These are phyloP conservation scores for Anoplopoma fimbria DNA, from an alignment of 2,113 vertebrate species.

Conservation along the genomic window DNA sequence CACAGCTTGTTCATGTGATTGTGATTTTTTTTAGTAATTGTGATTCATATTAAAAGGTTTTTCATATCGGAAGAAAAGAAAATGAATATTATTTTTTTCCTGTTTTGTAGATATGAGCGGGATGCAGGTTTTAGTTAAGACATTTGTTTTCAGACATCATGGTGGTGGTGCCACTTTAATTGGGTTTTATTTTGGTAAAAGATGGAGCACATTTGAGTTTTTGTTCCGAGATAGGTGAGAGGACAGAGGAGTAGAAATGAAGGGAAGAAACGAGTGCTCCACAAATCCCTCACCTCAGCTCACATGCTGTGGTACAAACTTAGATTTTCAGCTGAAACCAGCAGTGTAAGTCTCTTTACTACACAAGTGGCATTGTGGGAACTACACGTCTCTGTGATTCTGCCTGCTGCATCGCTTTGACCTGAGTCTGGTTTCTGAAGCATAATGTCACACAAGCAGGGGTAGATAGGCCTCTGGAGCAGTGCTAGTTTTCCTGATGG, in stretches of 20 bases:
- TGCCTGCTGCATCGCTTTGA: slow-evolving; percentile 19
- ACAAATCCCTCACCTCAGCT: background rate
- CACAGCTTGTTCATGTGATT: background rate
- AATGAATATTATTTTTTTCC: background rate
- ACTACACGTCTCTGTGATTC: background rate
- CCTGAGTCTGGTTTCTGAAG: slow-evolving; percentile 38
- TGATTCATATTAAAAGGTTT: slow-evolving; percentile 2
- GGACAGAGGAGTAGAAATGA: background rate
- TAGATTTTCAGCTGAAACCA: slow-evolving; percentile 9
- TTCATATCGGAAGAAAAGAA: slow-evolving; percentile 1
- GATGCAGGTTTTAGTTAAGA: slow-evolving; percentile 6
- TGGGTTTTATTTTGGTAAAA: background rate
- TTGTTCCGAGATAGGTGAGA: background rate
- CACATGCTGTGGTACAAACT: background rate
- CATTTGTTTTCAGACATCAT: slow-evolving; percentile 17
- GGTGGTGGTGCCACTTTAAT: slow-evolving; percentile 1
- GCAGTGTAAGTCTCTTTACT: slow-evolving; percentile 6
- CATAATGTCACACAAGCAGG: slow-evolving; percentile 38
- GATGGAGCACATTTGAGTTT: slow-evolving; percentile 24
- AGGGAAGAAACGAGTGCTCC: background rate
- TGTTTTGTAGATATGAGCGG: slow-evolving; percentile 5
- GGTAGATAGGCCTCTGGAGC: slow-evolving; percentile 6
- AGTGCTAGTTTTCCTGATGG: slow-evolving; percentile 22
- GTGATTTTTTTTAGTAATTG: background rate
- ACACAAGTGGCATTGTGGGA: slow-evolving; percentile 19